Evolutionary conservation across 1,140 invertebrate species (phyloP), one percentile per base, ranked within the genome.

Genomic region (Dendrolimus punctatus): DNA sequence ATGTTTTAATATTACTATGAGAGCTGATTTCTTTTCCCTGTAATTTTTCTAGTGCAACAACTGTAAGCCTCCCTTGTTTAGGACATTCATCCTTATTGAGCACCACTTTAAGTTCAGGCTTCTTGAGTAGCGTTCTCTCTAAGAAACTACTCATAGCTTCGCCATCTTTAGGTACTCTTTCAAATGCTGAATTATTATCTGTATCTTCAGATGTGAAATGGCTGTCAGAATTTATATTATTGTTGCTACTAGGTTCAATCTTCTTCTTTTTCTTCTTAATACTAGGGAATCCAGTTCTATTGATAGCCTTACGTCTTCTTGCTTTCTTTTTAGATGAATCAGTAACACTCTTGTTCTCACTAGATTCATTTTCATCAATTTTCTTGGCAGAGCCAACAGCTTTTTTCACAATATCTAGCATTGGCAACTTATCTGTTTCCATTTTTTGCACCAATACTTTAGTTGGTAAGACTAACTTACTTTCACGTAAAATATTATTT

Each of bases 241-340:
- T 46, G 53, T 55, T 50, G 42, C 50, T 69, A 52, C 57, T 72
- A 37, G 68, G 62, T 58, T 88, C 85, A 51, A 80, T 64, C 76
- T 93, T 94, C 67, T 94, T 94, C 73, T 95, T 96, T 73, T 95
- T 96, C 64, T 93, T 94, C 64, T 95, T 95, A 9, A 94, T 87
- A 9, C 91, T 94, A 0, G 95, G 95, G 80, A 96, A 96, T 6
- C 95, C 95, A 7, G 95, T 96, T 62, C 94, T 88, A 76, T 96
- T 97, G 8, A 93, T 92, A 5, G 92, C 89, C 79, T 95, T 93
- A 49, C 94, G 91, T 50, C 94, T 90, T 55, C 92, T 89, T 6
- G 90, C 85, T 75, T 93, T 93, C 60, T 93, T 91, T 64, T 93
- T 91, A 3, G 88, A 66, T 4, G 57, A 39, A 7, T 79, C 80